These are phyloP conservation scores for Andrena flavipes DNA, from an alignment of 2,888 invertebrate genomes.

Conservation along the genomic window DNA sequence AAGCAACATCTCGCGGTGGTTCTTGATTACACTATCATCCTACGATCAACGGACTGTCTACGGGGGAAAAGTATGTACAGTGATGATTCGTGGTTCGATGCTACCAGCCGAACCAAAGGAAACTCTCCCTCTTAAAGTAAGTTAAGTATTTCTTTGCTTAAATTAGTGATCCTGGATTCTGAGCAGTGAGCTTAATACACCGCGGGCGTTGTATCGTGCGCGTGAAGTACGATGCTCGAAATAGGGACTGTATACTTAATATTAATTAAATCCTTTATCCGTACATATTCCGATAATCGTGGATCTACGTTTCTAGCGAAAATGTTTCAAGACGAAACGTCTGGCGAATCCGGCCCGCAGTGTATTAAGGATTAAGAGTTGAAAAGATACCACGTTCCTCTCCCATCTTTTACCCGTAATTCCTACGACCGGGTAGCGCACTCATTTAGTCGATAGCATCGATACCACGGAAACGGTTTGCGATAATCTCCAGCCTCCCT, in stretches of 20 bases:
- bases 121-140: background rate
- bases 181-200: too few relatives aligned
- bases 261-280: background rate
- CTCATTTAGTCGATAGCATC: slow-evolving; percentile 31
- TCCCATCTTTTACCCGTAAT: slow-evolving; percentile 36
- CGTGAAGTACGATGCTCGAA: too few relatives aligned
- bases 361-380: slow-evolving; percentile 21
- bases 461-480: slow-evolving; percentile 30
- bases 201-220: too few relatives aligned
- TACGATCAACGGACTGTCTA: slow-evolving; percentile 36
- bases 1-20: background rate
- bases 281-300: background rate
- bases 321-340: background rate
- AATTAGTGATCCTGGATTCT: too few relatives aligned
- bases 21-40: slow-evolving; percentile 25
- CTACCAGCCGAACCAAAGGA: slow-evolving; percentile 17
- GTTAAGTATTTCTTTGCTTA: background rate
- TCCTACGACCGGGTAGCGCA: slow-evolving; percentile 20
- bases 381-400: slow-evolving; percentile 19
- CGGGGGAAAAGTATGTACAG: slow-evolving; percentile 43
- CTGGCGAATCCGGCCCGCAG: background rate
- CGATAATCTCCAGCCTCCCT: background rate
- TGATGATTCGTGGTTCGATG: slow-evolving; percentile 27
- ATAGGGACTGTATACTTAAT: too few relatives aligned
- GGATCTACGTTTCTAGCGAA: background rate